Evolutionary conservation across 2,113 vertebrate species (phyloP).

Genomic region (Cyanoramphus novaezelandiae): DNA sequence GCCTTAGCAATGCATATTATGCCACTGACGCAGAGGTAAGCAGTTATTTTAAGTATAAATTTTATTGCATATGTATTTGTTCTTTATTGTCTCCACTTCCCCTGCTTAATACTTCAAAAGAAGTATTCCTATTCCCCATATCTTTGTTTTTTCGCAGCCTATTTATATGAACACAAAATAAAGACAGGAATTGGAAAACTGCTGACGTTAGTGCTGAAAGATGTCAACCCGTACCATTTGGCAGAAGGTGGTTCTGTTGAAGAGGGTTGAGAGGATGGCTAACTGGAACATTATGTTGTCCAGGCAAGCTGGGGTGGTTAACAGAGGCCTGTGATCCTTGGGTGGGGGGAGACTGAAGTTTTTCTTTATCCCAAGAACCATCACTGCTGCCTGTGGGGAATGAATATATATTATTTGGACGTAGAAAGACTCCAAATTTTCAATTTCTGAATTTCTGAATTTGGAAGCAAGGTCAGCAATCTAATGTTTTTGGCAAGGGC

Average conservation of each 20-base stretch:
- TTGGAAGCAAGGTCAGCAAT: slow-evolving; percentile 42
- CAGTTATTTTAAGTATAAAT: slow-evolving; percentile 24
- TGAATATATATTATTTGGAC: slow-evolving; percentile 76
- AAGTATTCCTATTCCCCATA: neutral
- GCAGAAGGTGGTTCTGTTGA: slow-evolving; percentile 77
- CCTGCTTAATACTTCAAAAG: neutral
- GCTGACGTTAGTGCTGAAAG: slow-evolving; percentile 62
- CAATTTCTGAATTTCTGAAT: slow-evolving; percentile 46
- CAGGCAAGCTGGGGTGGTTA: slow-evolving; percentile 70
- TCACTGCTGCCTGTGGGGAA: slow-evolving; percentile 79
- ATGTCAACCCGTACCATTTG: slow-evolving; percentile 77
- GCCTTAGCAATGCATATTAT: neutral
- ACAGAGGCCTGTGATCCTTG: slow-evolving; percentile 73
- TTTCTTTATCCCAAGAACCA: slow-evolving; percentile 82
- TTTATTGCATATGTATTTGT: neutral
- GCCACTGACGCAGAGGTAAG: slow-evolving; percentile 3
- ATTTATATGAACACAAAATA: slow-evolving; percentile 29
- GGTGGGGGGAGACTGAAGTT: slow-evolving; percentile 69
- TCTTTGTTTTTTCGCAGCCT: slow-evolving; percentile 22
- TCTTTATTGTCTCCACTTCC: slow-evolving; percentile 2
- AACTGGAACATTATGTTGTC: slow-evolving; percentile 74
- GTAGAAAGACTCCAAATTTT: slow-evolving; percentile 64
- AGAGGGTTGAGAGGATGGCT: slow-evolving; percentile 78
- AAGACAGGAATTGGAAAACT: slow-evolving; percentile 32
- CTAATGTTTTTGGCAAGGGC: slow-evolving; percentile 4